A percentile compares a stretch with the other conserved stretches of the same genome.
Conservation (phyloP, 2,113 vertebrate species). For the Burhinus bistriatus region DNA sequence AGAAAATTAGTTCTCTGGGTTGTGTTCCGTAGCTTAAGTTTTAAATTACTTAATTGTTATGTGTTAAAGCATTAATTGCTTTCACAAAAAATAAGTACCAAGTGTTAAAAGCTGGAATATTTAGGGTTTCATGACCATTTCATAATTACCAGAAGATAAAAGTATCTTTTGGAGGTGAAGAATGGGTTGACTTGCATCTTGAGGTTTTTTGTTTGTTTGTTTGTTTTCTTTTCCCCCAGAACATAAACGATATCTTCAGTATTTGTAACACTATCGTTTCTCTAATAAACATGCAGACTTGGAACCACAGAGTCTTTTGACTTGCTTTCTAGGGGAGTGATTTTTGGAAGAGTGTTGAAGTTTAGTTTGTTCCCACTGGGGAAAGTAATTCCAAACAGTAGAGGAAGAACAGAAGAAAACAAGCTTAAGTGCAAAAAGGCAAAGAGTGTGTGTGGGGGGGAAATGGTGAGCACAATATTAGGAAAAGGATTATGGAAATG, state of each 20-base stretch:
- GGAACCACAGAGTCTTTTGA: neutral
- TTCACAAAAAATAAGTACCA: neutral
- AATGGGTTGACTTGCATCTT: neutral
- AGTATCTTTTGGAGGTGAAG: neutral
- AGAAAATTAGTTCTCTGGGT: neutral
- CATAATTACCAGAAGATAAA: neutral
- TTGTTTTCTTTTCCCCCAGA: too few species aligned
- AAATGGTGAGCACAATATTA: neutral
- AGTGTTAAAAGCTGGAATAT: neutral
- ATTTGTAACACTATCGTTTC: neutral
- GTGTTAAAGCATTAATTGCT: neutral
- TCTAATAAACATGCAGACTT: neutral
- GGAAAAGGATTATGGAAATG: neutral
- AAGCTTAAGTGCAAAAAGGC: neutral
- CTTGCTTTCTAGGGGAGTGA: neutral
- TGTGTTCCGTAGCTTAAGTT: neutral
- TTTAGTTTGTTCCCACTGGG: neutral
- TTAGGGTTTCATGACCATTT: neutral
- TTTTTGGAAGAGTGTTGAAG: neutral
- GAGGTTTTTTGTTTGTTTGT: neutral
- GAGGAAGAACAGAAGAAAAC: neutral
- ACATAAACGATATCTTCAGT: neutral
- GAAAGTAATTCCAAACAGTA: neutral
- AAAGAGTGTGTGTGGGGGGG: fast-evolving
- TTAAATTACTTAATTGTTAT: neutral